These are phyloP conservation scores for Hydrochoerus hydrochaeris DNA, from an alignment of 2,113 vertebrate species.

Conservation along the genomic window DNA sequence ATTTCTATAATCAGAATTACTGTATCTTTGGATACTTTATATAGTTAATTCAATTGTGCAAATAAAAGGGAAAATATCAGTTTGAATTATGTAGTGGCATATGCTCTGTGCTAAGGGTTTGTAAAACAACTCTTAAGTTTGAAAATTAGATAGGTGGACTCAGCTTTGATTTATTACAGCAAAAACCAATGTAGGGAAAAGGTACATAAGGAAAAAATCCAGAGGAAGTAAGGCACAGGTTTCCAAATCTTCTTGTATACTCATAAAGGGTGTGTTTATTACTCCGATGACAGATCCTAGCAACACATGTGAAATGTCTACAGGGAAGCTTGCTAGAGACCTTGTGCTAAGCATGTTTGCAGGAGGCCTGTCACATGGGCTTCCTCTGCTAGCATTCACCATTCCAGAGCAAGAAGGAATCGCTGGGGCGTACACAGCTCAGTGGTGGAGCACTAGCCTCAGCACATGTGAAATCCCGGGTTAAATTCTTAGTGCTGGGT, in stretches of 20 bases:
- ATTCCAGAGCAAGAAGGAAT: not conserved
- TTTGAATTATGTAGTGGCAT: not conserved
- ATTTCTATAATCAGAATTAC: slow-evolving; percentile 4
- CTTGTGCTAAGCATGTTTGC: not conserved
- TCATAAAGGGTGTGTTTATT: not conserved
- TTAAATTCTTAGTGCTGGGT: not conserved
- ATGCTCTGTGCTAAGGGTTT: not conserved
- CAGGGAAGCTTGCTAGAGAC: not conserved
- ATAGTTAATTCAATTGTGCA: not conserved
- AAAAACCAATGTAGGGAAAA: not conserved
- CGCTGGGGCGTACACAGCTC: not conserved
- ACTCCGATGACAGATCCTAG: not conserved
- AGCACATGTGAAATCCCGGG: not conserved
- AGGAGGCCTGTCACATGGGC: not conserved
- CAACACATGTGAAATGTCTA: not conserved
- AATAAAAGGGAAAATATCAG: not conserved
- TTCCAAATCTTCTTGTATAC: not conserved
- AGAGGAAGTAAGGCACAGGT: not conserved
- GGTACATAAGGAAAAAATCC: not conserved
- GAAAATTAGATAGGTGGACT: not conserved
- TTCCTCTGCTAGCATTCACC: not conserved
- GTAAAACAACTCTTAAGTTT: not conserved
- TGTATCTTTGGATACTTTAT: slow-evolving; percentile 40
- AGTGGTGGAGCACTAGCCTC: not conserved
- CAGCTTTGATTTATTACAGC: not conserved